Conservation (phyloP, 2,888 invertebrate genomes). For the Sympetrum striolatum region DNA sequence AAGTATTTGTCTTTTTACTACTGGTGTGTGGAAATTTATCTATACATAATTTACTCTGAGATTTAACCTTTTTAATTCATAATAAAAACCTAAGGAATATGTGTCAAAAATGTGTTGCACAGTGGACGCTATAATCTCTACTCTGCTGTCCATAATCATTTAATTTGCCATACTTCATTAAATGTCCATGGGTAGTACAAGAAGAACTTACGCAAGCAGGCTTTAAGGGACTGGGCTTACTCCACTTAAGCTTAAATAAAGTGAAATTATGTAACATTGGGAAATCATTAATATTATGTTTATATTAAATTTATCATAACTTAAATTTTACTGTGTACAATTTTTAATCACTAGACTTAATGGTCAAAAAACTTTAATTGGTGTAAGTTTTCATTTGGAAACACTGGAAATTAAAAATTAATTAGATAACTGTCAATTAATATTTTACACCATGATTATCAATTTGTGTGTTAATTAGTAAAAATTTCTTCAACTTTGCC, state of each 20-base stretch:
- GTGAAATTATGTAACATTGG: slow-evolving; percentile 9
- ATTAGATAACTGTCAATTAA: too few relatives aligned
- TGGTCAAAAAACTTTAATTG: too few relatives aligned
- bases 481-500: too few relatives aligned
- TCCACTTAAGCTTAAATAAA: slow-evolving; percentile 26
- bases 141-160: slow-evolving; percentile 8
- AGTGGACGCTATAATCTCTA: not conserved
- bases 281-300: not conserved
- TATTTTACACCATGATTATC: too few relatives aligned
- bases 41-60: not conserved
- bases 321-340: not conserved
- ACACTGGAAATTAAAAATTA: too few relatives aligned
- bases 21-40: not conserved
- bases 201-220: slow-evolving; percentile 36
- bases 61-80: not conserved
- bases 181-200: slow-evolving; percentile 17
- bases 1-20: not conserved
- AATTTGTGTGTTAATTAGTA: too few relatives aligned
- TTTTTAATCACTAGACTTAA: too few relatives aligned
- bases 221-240: slow-evolving; percentile 42
- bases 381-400: too few relatives aligned
- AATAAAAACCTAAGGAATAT: not conserved
- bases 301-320: not conserved
- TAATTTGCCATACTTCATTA: not conserved
- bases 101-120: not conserved